These are phyloP conservation scores for Beroe forskalii DNA, from an alignment of 37 sponge, comb jelly and placozoan species.

Conservation along the genomic window DNA sequence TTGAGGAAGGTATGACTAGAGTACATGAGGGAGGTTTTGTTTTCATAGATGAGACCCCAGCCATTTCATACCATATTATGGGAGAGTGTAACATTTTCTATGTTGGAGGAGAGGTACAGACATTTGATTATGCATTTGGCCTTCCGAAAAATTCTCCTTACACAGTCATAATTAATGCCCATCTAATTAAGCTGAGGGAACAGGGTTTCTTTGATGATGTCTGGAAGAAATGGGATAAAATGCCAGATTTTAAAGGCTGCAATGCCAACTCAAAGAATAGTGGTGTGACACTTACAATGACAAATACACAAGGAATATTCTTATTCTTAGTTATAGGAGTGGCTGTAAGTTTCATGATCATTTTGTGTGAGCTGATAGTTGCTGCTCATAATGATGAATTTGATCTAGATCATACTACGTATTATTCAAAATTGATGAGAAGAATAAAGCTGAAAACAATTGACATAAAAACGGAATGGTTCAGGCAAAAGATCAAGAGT, in stretches of 20 bases:
- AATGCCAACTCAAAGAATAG: no score
- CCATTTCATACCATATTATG: constrained; percentile 11
- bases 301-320: not conserved
- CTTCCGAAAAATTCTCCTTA: constrained; percentile 33
- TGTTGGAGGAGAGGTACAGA: constrained; percentile 35
- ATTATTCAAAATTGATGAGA: not conserved
- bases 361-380: not conserved
- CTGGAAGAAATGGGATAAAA: constrained; percentile 37
- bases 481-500: no score
- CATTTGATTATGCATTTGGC: constrained; percentile 49
- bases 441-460: not conserved
- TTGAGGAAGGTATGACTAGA: not conserved
- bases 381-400: not conserved
- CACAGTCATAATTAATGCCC: not conserved
- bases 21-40: constrained; percentile 14
- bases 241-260: not conserved
- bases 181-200: constrained; percentile 6
- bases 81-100: constrained; percentile 40
- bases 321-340: not conserved
- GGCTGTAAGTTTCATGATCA: not conserved
- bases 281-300: not conserved
- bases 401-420: not conserved
- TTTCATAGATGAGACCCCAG: constrained; percentile 22
- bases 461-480: not conserved
- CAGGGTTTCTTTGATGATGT: constrained; percentile 32